Evolutionary conservation across 2,888 invertebrate genomes (phyloP), one percentile per base, ranked within the genome.

Genomic region (Ariolimax columbianus): DNA sequence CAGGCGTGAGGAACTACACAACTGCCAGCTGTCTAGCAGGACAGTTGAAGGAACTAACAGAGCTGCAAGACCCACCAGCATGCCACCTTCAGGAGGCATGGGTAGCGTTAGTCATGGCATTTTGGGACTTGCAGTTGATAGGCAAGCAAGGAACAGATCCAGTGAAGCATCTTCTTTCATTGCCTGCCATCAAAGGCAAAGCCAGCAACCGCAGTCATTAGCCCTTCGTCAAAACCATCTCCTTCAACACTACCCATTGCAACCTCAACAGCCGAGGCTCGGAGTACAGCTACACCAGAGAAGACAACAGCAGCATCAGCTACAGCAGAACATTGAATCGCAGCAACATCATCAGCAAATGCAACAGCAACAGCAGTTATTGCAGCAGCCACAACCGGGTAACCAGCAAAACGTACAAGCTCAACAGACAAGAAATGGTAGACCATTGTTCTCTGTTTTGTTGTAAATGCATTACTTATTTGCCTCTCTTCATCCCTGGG

Each of bases 361-460:
- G 17, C 78, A 81, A 38, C 79, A 80, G 26, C 83, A 68, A 33
- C 86, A 63, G 47, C 75, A 75, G 51, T 19, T 75, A 17, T 66
- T 59, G 6, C 86, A 83, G 70, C 82, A 72, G 55, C 77, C 38
- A 51, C 83, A 77, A n/a, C 66, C 66, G 26, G 77, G 55, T 2
- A 51, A 47, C 43, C 68, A 83, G 30, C 82, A 82, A 47, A 79
- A 79, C 30, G 26, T 47, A 23, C 73, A 47, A 26, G 38, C 11
- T 40, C 80, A 72, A 6, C 81, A 63, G 33, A 68, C 17, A n/a
- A 84, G 79, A 78, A 86, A 82, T 68, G 86, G 77, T n/a, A 79
- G 82, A 78, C 88, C 88, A 7, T 79, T 88, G 70, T 88, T 88
- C 68, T 88, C 88, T 33, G 81, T 88, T 63, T 68, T 88, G 36